Percentiles rank a stretch among this genome's conserved stretches.
phyloP scores from a whole-genome alignment of 2,113 vertebrate species.

The Dascyllus trimaculatus region DNA sequence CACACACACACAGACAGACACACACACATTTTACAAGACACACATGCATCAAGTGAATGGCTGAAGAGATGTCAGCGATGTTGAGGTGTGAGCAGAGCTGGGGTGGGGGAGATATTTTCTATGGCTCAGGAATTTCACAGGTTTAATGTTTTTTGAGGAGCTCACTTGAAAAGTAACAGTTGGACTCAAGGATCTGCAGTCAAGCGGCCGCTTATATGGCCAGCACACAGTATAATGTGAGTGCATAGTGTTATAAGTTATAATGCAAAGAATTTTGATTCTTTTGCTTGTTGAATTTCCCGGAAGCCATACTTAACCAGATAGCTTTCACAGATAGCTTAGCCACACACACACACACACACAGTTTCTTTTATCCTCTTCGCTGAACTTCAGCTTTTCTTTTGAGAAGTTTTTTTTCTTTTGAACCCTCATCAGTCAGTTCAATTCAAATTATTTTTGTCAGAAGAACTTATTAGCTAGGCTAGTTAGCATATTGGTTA shows the following conservation, averaged over 20 bases:
- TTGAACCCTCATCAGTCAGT: conserved; percentile 2
- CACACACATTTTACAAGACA: too few species aligned
- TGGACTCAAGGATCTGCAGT: conserved; percentile 61
- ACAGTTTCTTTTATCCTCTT: conserved; percentile 33
- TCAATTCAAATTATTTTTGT: conserved; percentile 47
- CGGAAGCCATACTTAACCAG: conserved; percentile 25
- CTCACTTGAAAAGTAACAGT: conserved; percentile 69
- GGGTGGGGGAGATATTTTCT: conserved; percentile 65
- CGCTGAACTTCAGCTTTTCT: conserved; percentile 38
- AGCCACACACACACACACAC: conserved; percentile 1
- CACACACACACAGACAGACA: conserved; percentile 20
- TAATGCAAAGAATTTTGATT: conserved; percentile 8
- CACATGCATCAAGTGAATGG: conserved; percentile 36
- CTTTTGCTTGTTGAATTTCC: background rate
- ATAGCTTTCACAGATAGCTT: conserved; percentile 6
- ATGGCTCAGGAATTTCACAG: conserved; percentile 81
- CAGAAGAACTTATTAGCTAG: conserved; percentile 38
- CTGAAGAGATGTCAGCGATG: conserved; percentile 66
- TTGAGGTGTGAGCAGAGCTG: conserved; percentile 59
- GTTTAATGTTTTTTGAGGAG: conserved; percentile 84
- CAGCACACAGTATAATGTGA: background rate
- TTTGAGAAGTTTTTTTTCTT: conserved; percentile 42
- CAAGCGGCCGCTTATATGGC: conserved; percentile 46
- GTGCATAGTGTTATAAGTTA: background rate
- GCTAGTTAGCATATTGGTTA: conserved; percentile 60